A percentile compares a stretch with the other conserved stretches of the same genome.
These are phyloP conservation scores for Myotis daubentonii DNA, from an alignment of 2,797 vertebrate species.

Conservation along the genomic window DNA sequence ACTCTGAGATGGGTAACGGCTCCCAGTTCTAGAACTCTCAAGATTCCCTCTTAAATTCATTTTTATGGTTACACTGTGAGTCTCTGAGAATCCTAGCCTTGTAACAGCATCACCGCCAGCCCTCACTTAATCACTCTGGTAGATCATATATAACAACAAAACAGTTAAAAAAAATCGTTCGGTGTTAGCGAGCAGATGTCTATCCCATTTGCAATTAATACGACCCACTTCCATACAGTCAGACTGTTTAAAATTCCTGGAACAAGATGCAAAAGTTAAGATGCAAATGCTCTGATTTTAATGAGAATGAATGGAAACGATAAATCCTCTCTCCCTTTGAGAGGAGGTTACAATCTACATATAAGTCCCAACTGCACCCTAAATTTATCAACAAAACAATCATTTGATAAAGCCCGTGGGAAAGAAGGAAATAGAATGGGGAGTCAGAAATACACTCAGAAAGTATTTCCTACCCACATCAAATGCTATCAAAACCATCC, in stretches of 20 bases:
- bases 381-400: conserved; percentile 72
- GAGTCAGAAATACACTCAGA: conserved; percentile 62
- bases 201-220: conserved; percentile 84
- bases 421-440: conserved; percentile 40
- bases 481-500: conserved; percentile 45
- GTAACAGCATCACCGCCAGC: conserved; percentile 17
- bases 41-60: conserved; percentile 34
- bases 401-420: conserved; percentile 50
- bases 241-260: conserved; percentile 82
- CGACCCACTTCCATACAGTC: conserved; percentile 82
- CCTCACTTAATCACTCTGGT: conserved; percentile 73
- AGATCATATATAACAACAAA: conserved; percentile 79
- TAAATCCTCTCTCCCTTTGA: conserved; percentile 63
- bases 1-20: not conserved
- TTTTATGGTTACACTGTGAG: conserved; percentile 51
- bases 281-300: conserved; percentile 82
- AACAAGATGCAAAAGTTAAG: conserved; percentile 83
- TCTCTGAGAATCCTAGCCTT: conserved; percentile 58
- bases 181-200: conserved; percentile 83
- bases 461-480: conserved; percentile 47
- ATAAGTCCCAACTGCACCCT: conserved; percentile 61
- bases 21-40: conserved; percentile 36
- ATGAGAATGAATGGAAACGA: conserved; percentile 79
- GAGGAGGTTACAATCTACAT: conserved; percentile 72
- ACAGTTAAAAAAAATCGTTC: conserved; percentile 74